These are phyloP conservation scores for Ectropis crepuscularia DNA, from an alignment of 2,888 invertebrate species.

Conservation along the genomic window DNA sequence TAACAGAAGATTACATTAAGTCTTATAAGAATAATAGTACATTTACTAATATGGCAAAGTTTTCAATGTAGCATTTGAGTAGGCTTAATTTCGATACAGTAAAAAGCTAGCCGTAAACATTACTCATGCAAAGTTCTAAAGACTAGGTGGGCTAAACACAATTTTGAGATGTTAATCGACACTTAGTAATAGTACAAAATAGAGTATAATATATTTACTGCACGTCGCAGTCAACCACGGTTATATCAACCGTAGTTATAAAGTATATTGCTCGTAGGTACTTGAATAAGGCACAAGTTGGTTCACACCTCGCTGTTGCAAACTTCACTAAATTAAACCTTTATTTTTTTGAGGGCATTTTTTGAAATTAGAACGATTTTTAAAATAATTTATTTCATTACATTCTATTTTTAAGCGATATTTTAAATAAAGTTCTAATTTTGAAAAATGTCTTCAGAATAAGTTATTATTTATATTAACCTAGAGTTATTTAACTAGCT, in stretches of 20 bases:
- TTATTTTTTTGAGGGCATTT: no score
- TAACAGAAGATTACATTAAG: constrained; percentile 74
- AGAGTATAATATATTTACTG: constrained; percentile 45
- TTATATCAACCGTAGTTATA: constrained; percentile 49
- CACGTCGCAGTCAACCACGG: constrained; percentile 46
- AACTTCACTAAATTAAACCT: constrained; percentile 28
- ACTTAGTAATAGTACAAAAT: constrained; percentile 48
- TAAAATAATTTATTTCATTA: no score
- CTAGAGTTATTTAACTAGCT: constrained; percentile 64
- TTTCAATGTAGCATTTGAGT: constrained; percentile 82
- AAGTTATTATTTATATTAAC: constrained; percentile 37
- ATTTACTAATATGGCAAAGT: constrained; percentile 85
- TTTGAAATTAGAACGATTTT: no score
- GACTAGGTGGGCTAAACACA: constrained; percentile 82
- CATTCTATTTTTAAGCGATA: no score
- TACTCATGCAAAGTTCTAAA: constrained; percentile 70
- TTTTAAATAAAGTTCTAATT: no score
- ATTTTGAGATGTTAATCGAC: constrained; percentile 60
- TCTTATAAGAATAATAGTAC: constrained; percentile 81
- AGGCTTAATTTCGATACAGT: constrained; percentile 72
- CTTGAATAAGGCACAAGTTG: constrained; percentile 56
- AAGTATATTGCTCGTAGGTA: constrained; percentile 53
- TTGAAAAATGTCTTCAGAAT: no score
- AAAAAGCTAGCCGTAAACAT: constrained; percentile 66
- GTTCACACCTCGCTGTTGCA: constrained; percentile 38